Conservation (phyloP, 2,888 invertebrate genomes). For the Drosophila paranaensis region DNA sequence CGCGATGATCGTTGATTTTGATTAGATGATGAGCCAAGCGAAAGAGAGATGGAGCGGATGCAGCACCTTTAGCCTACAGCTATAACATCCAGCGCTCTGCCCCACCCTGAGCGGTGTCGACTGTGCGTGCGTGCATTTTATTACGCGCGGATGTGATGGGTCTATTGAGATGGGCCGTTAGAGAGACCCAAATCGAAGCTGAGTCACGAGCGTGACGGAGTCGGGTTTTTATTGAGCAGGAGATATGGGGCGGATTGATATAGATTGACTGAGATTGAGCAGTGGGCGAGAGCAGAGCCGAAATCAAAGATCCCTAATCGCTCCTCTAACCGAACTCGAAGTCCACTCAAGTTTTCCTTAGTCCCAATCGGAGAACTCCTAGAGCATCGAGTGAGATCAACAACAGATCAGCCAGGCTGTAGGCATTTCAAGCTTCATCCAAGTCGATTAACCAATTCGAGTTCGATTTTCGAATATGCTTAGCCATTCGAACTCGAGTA, state of each 20-base stretch:
- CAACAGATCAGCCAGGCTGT: too few species aligned
- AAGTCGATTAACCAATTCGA: too few species aligned
- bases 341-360: background rate
- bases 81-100: background rate
- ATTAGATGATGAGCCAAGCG: constrained; percentile 74
- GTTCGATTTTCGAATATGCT: too few species aligned
- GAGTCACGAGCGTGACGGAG: constrained; percentile 11
- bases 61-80: constrained; percentile 36
- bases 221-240: too few species aligned
- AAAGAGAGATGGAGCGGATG: constrained; percentile 46
- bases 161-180: constrained; percentile 61
- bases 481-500: too few species aligned
- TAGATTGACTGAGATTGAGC: background rate
- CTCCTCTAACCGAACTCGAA: too few species aligned
- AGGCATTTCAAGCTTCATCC: too few species aligned
- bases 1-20: constrained; percentile 71
- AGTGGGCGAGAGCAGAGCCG: background rate
- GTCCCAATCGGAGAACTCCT: background rate
- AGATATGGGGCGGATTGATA: too few species aligned
- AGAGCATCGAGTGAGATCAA: background rate
- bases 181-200: constrained; percentile 16
- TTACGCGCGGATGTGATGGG: constrained; percentile 76
- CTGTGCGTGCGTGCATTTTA: constrained; percentile 76
- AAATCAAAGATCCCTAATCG: background rate
- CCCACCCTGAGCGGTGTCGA: constrained; percentile 49